These are phyloP conservation scores for Ichneumoninae sp. DNA, from an alignment of 2,888 invertebrate genomes.

Conservation along the genomic window DNA sequence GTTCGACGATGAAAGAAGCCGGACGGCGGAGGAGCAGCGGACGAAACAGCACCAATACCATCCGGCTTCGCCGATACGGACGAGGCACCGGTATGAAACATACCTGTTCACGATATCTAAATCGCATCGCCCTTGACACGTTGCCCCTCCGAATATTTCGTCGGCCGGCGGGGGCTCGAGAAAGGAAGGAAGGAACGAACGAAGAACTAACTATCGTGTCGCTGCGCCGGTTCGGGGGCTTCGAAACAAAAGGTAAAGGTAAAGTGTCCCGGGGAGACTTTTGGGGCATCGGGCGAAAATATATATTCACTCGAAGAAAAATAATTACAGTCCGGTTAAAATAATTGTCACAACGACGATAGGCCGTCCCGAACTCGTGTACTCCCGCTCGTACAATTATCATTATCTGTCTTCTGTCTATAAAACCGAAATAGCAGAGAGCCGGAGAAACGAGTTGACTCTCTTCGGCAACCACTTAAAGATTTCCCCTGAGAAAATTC, in stretches of 20 bases:
- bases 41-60: slow-evolving; percentile 52
- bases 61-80: slow-evolving; percentile 49
- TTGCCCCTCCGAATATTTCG: slow-evolving; percentile 63
- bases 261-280: not conserved
- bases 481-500: slow-evolving; percentile 20
- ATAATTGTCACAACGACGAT: slow-evolving; percentile 28
- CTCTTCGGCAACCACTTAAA: slow-evolving; percentile 41
- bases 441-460: slow-evolving; percentile 2
- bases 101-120: slow-evolving; percentile 65
- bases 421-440: not conserved
- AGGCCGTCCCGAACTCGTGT: not conserved
- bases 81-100: slow-evolving; percentile 37
- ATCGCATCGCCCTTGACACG: slow-evolving; percentile 68
- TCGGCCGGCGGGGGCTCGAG: slow-evolving; percentile 47
- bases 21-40: slow-evolving; percentile 43
- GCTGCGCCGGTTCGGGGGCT: slow-evolving; percentile 42
- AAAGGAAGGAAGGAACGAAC: slow-evolving; percentile 20
- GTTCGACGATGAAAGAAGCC: slow-evolving; percentile 55
- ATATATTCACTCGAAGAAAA: too few species aligned
- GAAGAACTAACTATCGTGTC: slow-evolving; percentile 56
- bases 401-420: slow-evolving; percentile 8
- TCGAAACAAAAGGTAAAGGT: slow-evolving; percentile 50
- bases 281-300: too few species aligned
- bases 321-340: too few species aligned
- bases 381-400: not conserved